Percentiles rank a stretch among this genome's conserved stretches.
Conservation (phyloP, 2,888 invertebrate species). For the Pachydiplax longipennis region DNA sequence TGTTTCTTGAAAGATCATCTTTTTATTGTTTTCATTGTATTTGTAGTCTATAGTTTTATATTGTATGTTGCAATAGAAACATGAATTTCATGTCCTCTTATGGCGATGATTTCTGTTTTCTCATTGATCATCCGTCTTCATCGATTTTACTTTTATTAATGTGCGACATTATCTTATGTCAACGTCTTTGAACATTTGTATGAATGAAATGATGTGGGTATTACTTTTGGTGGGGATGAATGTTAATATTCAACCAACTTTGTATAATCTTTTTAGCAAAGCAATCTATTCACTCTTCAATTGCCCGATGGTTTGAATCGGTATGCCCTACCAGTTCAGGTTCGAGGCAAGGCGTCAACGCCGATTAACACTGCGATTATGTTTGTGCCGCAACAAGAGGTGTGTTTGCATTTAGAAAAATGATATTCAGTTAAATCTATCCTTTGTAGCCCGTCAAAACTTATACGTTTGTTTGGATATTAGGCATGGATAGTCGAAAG, state of each 20-base stretch:
- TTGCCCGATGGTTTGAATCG: not conserved
- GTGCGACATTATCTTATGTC: too few relatives aligned
- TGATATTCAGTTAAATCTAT: constrained; percentile 29
- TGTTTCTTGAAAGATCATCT: not conserved
- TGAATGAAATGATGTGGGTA: too few relatives aligned
- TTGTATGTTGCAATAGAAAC: too few relatives aligned
- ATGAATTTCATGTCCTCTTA: too few relatives aligned
- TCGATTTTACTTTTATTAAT: too few relatives aligned
- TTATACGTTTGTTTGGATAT: constrained; percentile 51
- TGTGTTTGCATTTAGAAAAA: constrained; percentile 56
- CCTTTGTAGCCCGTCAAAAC: not conserved
- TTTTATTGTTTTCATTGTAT: not conserved
- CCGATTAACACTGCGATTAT: constrained; percentile 92
- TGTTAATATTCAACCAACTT: not conserved
- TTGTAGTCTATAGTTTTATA: too few relatives aligned
- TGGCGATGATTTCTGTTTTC: too few relatives aligned
- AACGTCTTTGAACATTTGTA: too few relatives aligned
- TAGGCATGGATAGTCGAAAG: constrained; percentile 97
- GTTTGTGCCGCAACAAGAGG: constrained; percentile 99
- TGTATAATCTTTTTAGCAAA: not conserved
- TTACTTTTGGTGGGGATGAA: not conserved
- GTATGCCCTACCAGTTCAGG: constrained; percentile 36
- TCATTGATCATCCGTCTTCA: too few relatives aligned
- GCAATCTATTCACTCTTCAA: not conserved
- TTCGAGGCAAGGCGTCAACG: constrained; percentile 64